Conservation (phyloP, 2,797 vertebrate species). For the Pangasius sanitwongsei region DNA sequence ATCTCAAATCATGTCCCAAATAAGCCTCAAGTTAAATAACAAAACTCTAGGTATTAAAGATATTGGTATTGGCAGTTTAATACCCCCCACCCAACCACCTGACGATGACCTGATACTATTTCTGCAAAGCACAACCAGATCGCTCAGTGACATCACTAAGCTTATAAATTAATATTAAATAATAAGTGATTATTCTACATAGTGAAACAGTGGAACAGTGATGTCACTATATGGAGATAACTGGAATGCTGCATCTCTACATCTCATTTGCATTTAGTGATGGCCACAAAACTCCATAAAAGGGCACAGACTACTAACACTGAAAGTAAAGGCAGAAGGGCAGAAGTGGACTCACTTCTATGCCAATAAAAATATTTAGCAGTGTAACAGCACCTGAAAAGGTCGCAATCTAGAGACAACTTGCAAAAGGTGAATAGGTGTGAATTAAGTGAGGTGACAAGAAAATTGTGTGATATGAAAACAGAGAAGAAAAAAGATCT, state of each 20-base stretch:
- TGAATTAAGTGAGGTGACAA: background rate
- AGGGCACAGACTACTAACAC: background rate
- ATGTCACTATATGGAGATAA: background rate
- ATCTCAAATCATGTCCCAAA: background rate
- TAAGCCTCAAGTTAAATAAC: slow-evolving; percentile 9
- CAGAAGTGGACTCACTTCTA: background rate
- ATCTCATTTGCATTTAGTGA: background rate
- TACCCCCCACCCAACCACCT: background rate
- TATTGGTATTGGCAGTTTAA: background rate
- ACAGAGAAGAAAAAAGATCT: background rate
- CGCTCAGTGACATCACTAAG: background rate
- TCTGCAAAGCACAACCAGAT: background rate
- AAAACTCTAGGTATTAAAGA: background rate
- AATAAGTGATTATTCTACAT: background rate
- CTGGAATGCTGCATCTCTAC: background rate
- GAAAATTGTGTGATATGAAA: background rate
- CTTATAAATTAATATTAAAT: background rate
- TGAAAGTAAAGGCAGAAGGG: background rate
- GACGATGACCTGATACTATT: background rate
- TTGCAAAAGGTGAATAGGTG: background rate
- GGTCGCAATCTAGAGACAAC: background rate
- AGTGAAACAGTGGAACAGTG: background rate
- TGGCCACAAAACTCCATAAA: background rate
- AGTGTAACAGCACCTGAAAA: background rate
- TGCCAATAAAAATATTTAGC: background rate